Evolutionary conservation across 2,113 vertebrate species (phyloP).

Genomic region (Brachyhypopomus occidentalis): DNA sequence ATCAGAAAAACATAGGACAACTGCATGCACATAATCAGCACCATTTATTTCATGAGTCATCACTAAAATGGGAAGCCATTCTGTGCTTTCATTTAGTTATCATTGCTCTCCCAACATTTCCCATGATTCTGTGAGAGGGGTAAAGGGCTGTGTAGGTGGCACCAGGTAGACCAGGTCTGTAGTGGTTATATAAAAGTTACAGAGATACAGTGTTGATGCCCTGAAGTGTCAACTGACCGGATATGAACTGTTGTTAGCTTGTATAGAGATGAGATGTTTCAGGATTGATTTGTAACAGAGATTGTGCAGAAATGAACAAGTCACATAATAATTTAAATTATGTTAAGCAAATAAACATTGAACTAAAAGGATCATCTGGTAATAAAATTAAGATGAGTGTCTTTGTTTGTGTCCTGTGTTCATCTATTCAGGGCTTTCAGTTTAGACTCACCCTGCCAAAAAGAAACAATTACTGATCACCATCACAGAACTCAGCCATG

Average conservation of each 20-base stretch:
- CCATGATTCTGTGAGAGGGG: background rate
- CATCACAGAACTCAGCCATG: slow-evolving; percentile 20
- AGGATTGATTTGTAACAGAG: background rate
- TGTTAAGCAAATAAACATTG: background rate
- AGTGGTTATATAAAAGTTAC: background rate
- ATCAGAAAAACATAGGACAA: background rate
- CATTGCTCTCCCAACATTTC: background rate
- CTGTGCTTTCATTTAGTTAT: background rate
- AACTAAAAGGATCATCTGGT: too few relatives aligned
- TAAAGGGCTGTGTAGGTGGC: background rate
- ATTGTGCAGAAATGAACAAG: background rate
- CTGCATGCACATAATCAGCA: background rate
- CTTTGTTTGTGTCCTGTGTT: background rate
- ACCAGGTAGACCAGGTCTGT: background rate
- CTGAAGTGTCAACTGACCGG: background rate
- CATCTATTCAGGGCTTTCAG: background rate
- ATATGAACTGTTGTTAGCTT: background rate
- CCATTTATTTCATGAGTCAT: background rate
- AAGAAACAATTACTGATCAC: slow-evolving; percentile 29
- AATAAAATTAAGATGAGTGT: slow-evolving; percentile 1
- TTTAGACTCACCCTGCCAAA: background rate
- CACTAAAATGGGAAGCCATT: background rate
- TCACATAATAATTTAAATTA: background rate
- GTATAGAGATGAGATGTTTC: background rate
- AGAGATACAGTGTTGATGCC: background rate